phyloP scores from a whole-genome alignment of 2,113 vertebrate genomes.

The Podarcis raffonei region DNA sequence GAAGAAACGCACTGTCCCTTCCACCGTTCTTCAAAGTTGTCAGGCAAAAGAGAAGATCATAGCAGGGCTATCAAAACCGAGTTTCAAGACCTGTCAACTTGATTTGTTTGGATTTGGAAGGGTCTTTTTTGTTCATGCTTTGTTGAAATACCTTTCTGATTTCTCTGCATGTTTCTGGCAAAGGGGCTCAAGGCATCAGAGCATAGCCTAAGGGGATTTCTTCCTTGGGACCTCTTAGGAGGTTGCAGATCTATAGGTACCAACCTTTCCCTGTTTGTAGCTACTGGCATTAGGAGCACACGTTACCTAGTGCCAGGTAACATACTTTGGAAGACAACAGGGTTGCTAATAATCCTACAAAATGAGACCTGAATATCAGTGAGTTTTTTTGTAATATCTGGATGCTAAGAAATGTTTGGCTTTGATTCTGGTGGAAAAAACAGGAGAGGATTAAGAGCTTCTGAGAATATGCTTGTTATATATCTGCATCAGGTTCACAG shows the following conservation, averaged over 20 bases:
- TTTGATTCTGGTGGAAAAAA: not conserved
- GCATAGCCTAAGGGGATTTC: constrained; percentile 32
- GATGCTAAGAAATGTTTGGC: not conserved
- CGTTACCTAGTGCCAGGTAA: constrained; percentile 14
- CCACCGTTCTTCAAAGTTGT: constrained; percentile 31
- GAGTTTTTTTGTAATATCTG: not conserved
- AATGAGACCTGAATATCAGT: not conserved
- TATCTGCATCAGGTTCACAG: not conserved
- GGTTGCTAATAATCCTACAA: not conserved
- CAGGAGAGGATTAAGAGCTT: not conserved
- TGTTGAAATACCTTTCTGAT: not conserved
- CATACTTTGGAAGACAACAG: not conserved
- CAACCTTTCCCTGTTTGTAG: not conserved
- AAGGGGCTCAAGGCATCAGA: constrained; percentile 23
- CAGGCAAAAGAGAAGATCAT: constrained; percentile 34
- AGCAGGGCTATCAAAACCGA: constrained; percentile 14
- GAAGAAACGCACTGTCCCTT: not conserved
- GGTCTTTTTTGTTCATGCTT: constrained; percentile 5
- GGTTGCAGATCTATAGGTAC: not conserved
- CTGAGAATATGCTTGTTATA: not conserved
- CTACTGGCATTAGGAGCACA: constrained; percentile 3
- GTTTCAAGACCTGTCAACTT: constrained; percentile 22
- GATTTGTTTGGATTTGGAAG: constrained; percentile 31
- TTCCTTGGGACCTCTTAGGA: constrained; percentile 1
- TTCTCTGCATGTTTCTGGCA: constrained; percentile 2